Conservation (phyloP, 2,888 invertebrate species). For the Entomobrya proxima region DNA sequence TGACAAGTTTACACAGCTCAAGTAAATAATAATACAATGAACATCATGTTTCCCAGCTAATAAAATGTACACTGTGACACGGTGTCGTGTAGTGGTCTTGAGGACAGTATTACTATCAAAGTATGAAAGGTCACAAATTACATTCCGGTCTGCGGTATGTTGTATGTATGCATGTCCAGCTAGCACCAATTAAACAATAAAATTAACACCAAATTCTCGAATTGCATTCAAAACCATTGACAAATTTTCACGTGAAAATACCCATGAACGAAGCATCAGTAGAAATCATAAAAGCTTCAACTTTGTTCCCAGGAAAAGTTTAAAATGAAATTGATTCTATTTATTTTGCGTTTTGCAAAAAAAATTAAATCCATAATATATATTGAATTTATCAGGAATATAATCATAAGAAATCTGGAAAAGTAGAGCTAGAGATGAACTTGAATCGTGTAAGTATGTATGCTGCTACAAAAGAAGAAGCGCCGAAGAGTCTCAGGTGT, state of each 20-base stretch:
- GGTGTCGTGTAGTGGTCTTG: background rate
- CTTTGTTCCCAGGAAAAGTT: no score
- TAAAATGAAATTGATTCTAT: no score
- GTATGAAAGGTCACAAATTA: constrained; percentile 9
- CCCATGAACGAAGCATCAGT: no score
- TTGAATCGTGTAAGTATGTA: background rate
- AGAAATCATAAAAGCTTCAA: no score
- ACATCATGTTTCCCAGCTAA: background rate
- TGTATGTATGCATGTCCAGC: background rate
- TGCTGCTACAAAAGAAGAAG: constrained; percentile 45
- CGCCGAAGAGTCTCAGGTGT: constrained; percentile 75
- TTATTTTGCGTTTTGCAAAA: no score
- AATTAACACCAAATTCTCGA: no score
- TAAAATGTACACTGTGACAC: background rate
- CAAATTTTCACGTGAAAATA: no score
- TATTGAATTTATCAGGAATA: background rate
- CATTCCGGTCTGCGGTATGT: background rate
- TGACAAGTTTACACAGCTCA: constrained; percentile 34
- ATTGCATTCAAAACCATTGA: no score
- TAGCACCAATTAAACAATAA: no score
- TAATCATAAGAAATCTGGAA: constrained; percentile 24
- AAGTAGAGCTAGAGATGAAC: background rate
- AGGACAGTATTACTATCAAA: background rate
- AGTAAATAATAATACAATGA: constrained; percentile 50
- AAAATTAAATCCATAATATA: no score